These are phyloP conservation scores for Neopelma chrysocephalum DNA, from an alignment of 2,797 vertebrate genomes.

Conservation along the genomic window DNA sequence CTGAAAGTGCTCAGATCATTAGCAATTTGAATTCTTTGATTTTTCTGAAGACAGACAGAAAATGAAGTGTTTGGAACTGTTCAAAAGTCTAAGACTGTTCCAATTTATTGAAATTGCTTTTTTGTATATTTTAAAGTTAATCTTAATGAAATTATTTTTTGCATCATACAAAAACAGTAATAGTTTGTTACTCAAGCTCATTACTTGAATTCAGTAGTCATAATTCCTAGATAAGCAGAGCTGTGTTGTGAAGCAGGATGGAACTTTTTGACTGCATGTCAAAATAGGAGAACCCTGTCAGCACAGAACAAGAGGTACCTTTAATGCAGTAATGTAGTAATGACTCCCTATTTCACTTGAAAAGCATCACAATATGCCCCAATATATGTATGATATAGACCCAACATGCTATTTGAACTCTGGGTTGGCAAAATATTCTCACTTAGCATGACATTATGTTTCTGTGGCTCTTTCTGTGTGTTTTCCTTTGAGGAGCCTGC, in stretches of 20 bases:
- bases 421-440: not conserved
- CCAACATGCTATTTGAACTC: not conserved
- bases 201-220: not conserved
- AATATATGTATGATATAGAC: too few relatives aligned
- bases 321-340: not conserved
- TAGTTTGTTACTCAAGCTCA: not conserved
- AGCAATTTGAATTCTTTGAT: not conserved
- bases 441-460: not conserved
- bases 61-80: not conserved
- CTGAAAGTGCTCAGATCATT: not conserved
- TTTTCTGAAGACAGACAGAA: not conserved
- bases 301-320: not conserved
- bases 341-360: not conserved
- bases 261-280: not conserved
- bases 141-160: not conserved
- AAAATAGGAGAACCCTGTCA: not conserved
- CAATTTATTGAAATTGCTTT: not conserved
- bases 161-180: not conserved
- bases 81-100: not conserved
- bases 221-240: not conserved
- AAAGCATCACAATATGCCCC: not conserved
- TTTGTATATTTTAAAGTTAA: not conserved
- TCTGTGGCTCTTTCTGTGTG: not conserved
- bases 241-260: not conserved
- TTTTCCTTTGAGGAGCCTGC: not conserved